Percentiles rank a stretch among this genome's conserved stretches.
Conservation (phyloP, 2,888 invertebrate species). For the Chydorus sphaericus region DNA sequence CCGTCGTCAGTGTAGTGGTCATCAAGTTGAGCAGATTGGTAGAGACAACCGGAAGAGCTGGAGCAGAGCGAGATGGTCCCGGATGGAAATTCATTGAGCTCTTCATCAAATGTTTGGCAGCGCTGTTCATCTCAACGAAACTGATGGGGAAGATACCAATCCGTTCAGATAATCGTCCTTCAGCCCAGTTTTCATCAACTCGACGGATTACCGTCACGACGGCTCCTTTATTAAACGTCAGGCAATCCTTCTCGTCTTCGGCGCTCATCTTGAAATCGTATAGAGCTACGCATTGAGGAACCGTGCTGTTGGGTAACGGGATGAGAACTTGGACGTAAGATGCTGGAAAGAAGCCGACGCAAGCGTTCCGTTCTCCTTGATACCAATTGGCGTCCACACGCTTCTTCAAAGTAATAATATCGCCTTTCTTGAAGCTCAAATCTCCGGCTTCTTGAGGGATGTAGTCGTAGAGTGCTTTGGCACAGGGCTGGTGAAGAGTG, state of each 20-base stretch:
- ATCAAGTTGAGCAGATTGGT: conserved; percentile 40
- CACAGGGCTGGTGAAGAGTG: conserved; percentile 52
- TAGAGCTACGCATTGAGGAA: conserved; percentile 73
- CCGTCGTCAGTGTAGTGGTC: conserved; percentile 44
- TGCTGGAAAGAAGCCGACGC: conserved; percentile 67
- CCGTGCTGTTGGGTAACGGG: conserved; percentile 48
- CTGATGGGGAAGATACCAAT: conserved; percentile 83
- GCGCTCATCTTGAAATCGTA: conserved; percentile 82
- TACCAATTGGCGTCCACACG: conserved; percentile 76
- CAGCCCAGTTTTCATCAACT: conserved; percentile 86
- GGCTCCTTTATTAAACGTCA: conserved; percentile 69
- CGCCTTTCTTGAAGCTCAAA: conserved; percentile 71
- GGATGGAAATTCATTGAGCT: conserved; percentile 46
- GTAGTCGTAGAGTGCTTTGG: conserved; percentile 75
- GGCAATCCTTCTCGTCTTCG: conserved; percentile 80
- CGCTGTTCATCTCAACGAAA: conserved; percentile 76
- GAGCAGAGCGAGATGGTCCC: conserved; percentile 48
- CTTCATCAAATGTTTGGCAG: conserved; percentile 67
- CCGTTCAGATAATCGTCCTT: conserved; percentile 61
- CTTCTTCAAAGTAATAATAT: conserved; percentile 58
- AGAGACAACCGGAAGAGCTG: conserved; percentile 31
- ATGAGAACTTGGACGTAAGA: conserved; percentile 62
- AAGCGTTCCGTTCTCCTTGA: conserved; percentile 62
- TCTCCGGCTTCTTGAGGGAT: conserved; percentile 69
- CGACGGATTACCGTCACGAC: conserved; percentile 67